Evolutionary conservation across 2,888 invertebrate species (phyloP).

Genomic region (Drosophila rubida): DNA sequence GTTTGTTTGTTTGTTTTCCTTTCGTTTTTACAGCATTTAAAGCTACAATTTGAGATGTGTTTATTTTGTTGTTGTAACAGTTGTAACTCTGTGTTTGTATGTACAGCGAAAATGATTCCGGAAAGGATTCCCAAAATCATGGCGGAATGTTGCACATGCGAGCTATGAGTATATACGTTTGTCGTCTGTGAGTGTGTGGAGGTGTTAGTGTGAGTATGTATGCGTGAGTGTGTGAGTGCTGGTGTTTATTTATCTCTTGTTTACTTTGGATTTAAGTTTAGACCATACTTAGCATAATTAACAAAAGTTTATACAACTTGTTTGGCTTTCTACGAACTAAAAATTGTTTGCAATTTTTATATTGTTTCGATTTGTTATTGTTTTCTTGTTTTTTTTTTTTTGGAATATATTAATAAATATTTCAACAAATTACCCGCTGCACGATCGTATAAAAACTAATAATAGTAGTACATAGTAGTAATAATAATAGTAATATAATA

Average conservation of each 20-base stretch:
- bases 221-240: conserved; percentile 21
- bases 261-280: conserved; percentile 45
- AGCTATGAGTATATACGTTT: conserved; percentile 40
- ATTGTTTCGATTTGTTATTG: conserved; percentile 16
- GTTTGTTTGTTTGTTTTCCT: conserved; percentile 34
- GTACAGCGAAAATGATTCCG: conserved; percentile 57
- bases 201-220: conserved; percentile 8
- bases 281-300: conserved; percentile 70
- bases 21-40: conserved; percentile 69
- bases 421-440: conserved; percentile 70
- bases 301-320: conserved; percentile 72
- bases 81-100: conserved; percentile 52
- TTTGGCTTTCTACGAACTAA: conserved; percentile 71
- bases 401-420: conserved; percentile 70
- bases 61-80: conserved; percentile 22
- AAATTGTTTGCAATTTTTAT: conserved; percentile 38
- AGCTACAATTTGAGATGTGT: conserved; percentile 76
- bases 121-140: conserved; percentile 43
- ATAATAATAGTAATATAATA: conserved; percentile 40
- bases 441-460: conserved; percentile 62
- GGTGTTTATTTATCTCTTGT: conserved; percentile 28
- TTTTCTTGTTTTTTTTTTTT: conserved; percentile 34
- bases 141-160: conserved; percentile 75
- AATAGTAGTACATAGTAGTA: conserved; percentile 54
- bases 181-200: conserved; percentile 7